phyloP scores from a whole-genome alignment of 1,140 invertebrate species.

The Galendromus occidentalis region DNA sequence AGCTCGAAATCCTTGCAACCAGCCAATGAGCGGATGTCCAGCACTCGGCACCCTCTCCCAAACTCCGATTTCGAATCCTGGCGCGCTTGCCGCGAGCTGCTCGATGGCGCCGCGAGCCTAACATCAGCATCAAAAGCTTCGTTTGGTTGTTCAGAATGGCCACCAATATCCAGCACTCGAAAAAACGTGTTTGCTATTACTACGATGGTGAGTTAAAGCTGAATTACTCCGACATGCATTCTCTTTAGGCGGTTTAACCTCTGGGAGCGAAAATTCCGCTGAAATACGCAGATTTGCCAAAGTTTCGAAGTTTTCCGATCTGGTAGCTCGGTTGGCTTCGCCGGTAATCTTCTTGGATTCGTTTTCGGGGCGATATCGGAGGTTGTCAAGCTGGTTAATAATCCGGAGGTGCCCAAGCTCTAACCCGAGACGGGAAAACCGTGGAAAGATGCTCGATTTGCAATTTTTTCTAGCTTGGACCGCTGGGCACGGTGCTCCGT shows the following conservation, averaged over 20 bases:
- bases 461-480: not conserved
- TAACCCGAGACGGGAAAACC: no score
- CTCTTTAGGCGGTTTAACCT: not conserved
- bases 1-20: no score
- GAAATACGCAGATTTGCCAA: not conserved
- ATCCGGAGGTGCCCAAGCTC: no score
- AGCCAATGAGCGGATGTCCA: no score
- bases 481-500: not conserved
- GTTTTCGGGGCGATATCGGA: no score
- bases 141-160: not conserved
- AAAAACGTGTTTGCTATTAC: constrained; percentile 91
- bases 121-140: not conserved
- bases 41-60: no score
- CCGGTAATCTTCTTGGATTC: no score
- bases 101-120: no score
- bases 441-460: not conserved
- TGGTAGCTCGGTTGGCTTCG: no score
- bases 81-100: no score
- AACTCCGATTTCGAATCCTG: no score
- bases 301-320: not conserved
- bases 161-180: constrained; percentile 23
- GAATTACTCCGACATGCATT: not conserved
- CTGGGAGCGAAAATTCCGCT: not conserved
- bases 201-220: constrained; percentile 68
- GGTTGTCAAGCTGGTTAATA: no score